Conservation (phyloP, 2,888 invertebrate genomes). For the Drosophila lacicola region DNA sequence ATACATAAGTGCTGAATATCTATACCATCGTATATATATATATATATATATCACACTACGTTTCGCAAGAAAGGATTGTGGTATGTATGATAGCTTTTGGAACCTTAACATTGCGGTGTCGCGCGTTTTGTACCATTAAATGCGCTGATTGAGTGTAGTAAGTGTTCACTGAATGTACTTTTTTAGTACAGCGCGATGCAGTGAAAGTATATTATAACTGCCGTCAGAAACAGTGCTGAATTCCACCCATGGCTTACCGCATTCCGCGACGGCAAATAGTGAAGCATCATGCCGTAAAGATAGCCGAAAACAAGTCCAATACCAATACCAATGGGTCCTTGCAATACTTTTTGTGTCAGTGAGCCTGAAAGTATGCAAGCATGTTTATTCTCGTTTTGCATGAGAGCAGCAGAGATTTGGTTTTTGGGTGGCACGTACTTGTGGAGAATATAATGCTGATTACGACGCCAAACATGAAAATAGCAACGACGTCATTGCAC, state of each 20-base stretch:
- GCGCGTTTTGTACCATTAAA: conserved; percentile 75
- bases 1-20: too few species aligned
- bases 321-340: conserved; percentile 87
- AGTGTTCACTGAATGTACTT: conserved; percentile 76
- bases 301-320: conserved; percentile 88
- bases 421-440: conserved; percentile 84
- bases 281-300: conserved; percentile 87
- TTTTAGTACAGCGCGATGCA: conserved; percentile 55
- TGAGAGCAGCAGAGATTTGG: conserved; percentile 2
- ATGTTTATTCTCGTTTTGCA: conserved; percentile 1
- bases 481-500: conserved; percentile 91
- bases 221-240: background rate
- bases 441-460: conserved; percentile 88
- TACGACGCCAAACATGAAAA: conserved; percentile 90
- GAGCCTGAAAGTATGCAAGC: conserved; percentile 82
- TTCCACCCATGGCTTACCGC: conserved; percentile 79
- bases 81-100: conserved; percentile 38
- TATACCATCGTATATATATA: background rate
- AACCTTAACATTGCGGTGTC: conserved; percentile 27
- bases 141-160: conserved; percentile 77
- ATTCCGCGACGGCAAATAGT: conserved; percentile 87
- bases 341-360: conserved; percentile 85
- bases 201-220: conserved; percentile 41
- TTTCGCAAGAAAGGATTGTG: conserved; percentile 1
- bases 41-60: background rate